A percentile compares a stretch with the other conserved stretches of the same genome.
These are phyloP conservation scores for Chrysemys picta DNA, from an alignment of 2,113 vertebrate species.

Conservation along the genomic window DNA sequence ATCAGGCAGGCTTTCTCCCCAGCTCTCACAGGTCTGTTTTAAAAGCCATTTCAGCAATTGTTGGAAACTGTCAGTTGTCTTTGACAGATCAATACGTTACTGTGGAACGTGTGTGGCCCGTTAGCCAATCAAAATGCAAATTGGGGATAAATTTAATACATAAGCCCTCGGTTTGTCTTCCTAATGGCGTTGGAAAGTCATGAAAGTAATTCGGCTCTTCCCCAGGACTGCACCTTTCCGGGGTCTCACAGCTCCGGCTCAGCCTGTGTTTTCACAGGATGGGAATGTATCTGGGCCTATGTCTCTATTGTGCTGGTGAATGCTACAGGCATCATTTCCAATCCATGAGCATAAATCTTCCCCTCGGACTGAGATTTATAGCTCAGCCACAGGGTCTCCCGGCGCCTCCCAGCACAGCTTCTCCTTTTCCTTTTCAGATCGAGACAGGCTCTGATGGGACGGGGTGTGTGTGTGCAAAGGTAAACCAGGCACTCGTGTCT, in stretches of 20 bases:
- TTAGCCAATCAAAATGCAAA: conserved; percentile 83
- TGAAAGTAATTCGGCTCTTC: conserved; percentile 73
- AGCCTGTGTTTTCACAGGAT: conserved; percentile 5
- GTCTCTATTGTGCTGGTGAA: not conserved
- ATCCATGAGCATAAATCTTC: conserved; percentile 67
- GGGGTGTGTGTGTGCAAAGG: not conserved
- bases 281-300: not conserved
- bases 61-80: conserved; percentile 78
- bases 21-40: conserved; percentile 69
- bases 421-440: conserved; percentile 24
- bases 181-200: conserved; percentile 73
- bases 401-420: conserved; percentile 32
- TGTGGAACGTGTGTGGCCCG: conserved; percentile 69
- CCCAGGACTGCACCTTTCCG: conserved; percentile 57
- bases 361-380: conserved; percentile 72
- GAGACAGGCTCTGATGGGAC: not conserved
- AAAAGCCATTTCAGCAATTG: conserved; percentile 78
- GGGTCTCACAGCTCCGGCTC: conserved; percentile 25
- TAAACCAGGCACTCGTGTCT: accelerated
- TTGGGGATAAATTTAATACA: conserved; percentile 77
- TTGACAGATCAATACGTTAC: conserved; percentile 78
- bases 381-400: conserved; percentile 45
- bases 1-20: conserved; percentile 49
- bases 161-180: conserved; percentile 76
- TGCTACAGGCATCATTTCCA: conserved; percentile 41